phyloP scores from a whole-genome alignment of 2,113 vertebrate genomes.

The Triplophysa rosa region DNA sequence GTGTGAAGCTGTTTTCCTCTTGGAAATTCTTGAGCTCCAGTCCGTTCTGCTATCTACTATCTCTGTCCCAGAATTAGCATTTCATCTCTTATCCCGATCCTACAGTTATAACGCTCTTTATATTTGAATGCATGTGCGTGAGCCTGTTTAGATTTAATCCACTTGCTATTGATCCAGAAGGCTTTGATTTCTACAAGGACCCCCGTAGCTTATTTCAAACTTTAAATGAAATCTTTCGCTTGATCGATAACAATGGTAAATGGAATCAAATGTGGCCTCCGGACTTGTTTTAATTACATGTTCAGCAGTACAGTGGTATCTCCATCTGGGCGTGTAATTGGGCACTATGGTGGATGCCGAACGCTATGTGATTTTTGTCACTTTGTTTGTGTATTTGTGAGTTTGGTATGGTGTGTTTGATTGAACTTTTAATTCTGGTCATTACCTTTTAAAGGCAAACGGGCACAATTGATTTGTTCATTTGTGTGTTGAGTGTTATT shows the following conservation, averaged over 20 bases:
- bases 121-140: slow-evolving; percentile 74
- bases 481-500: no score
- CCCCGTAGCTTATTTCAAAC: slow-evolving; percentile 67
- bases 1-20: slow-evolving; percentile 16
- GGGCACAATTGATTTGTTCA: neutral
- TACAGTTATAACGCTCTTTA: slow-evolving; percentile 50
- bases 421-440: neutral
- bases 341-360: neutral
- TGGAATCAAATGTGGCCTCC: slow-evolving; percentile 61
- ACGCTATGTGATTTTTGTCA: neutral
- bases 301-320: slow-evolving; percentile 37
- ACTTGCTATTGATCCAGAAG: slow-evolving; percentile 78
- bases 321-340: neutral
- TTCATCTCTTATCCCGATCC: slow-evolving; percentile 9
- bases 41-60: neutral
- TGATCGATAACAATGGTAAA: slow-evolving; percentile 66
- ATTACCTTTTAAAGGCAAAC: neutral
- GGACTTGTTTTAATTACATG: slow-evolving; percentile 63
- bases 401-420: neutral
- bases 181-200: slow-evolving; percentile 67
- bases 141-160: slow-evolving; percentile 81
- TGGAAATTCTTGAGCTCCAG: neutral
- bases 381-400: neutral
- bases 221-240: slow-evolving; percentile 68
- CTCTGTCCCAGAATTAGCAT: neutral